Percentiles rank a stretch among this genome's conserved stretches.
Evolutionary conservation across 2,888 invertebrate species (phyloP).

Genomic region (Epicampocera succincta): DNA sequence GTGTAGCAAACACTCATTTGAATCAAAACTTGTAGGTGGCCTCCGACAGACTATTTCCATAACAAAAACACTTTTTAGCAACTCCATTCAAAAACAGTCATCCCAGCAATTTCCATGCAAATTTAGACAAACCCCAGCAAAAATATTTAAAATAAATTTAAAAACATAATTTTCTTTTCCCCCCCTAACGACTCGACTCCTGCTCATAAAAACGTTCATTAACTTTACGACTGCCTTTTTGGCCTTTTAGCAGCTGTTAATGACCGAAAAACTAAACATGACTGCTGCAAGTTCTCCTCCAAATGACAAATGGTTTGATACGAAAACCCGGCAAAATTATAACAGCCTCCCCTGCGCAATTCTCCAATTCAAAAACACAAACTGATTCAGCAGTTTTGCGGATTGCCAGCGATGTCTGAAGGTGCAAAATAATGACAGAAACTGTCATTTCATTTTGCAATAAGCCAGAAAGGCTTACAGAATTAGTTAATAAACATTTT

Average conservation of each 20-base stretch:
- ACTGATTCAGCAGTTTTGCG: constrained; percentile 44
- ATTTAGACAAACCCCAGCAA: no score
- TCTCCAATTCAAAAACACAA: constrained; percentile 41
- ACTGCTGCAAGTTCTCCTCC: constrained; percentile 20
- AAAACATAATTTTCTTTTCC: constrained; percentile 33
- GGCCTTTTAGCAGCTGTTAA: constrained; percentile 64
- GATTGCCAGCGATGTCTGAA: constrained; percentile 23
- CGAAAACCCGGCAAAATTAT: constrained; percentile 17
- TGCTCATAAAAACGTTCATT: constrained; percentile 40
- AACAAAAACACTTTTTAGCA: no score
- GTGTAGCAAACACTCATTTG: no score
- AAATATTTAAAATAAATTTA: background rate
- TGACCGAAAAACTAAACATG: constrained; percentile 59
- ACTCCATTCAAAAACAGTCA: no score
- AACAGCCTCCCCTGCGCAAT: constrained; percentile 43
- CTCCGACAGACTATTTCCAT: no score
- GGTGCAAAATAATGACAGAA: constrained; percentile 20
- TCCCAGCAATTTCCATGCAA: no score
- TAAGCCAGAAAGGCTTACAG: constrained; percentile 49
- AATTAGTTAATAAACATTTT: constrained; percentile 67
- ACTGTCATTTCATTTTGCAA: constrained; percentile 60
- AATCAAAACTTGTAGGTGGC: no score
- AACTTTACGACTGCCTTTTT: constrained; percentile 63
- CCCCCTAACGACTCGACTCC: no score
- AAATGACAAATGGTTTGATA: constrained; percentile 54